Conservation (phyloP, 2,888 invertebrate genomes). For the Agrilus cyanescens region DNA sequence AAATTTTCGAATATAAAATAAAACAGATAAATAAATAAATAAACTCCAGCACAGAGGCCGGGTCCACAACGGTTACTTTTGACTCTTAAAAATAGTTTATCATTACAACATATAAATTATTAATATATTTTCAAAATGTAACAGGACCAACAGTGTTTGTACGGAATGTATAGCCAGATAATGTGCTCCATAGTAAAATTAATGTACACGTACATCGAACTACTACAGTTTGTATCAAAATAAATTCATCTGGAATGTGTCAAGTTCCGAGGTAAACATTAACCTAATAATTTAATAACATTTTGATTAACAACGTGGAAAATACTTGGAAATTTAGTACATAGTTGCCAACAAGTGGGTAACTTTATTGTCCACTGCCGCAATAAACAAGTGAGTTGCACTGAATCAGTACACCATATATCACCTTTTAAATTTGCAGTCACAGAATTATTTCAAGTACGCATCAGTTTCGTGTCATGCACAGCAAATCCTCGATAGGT, state of each 20-base stretch:
- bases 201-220: slow-evolving; percentile 16
- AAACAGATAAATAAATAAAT: slow-evolving; percentile 35
- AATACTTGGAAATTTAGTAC: slow-evolving; percentile 28
- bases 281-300: slow-evolving; percentile 29
- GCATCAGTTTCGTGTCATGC: too few species aligned
- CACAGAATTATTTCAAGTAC: too few species aligned
- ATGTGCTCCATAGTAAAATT: slow-evolving; percentile 32
- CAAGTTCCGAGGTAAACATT: slow-evolving; percentile 28
- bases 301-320: slow-evolving; percentile 37
- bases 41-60: slow-evolving; percentile 23
- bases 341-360: slow-evolving; percentile 32
- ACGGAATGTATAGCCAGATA: slow-evolving; percentile 38
- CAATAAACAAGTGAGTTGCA: slow-evolving; percentile 29
- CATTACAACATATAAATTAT: slow-evolving; percentile 39
- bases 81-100: slow-evolving; percentile 38
- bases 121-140: slow-evolving; percentile 35
- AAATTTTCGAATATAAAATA: slow-evolving; percentile 39
- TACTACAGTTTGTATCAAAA: slow-evolving; percentile 30
- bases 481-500: too few species aligned
- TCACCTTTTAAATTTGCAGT: too few species aligned
- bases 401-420: slow-evolving; percentile 19
- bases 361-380: slow-evolving; percentile 35
- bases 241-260: slow-evolving; percentile 32
- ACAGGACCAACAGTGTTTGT: slow-evolving; percentile 40
- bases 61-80: slow-evolving; percentile 32